phyloP scores from a whole-genome alignment of 2,797 vertebrate genomes.

The Gymnoscopelus braueri region DNA sequence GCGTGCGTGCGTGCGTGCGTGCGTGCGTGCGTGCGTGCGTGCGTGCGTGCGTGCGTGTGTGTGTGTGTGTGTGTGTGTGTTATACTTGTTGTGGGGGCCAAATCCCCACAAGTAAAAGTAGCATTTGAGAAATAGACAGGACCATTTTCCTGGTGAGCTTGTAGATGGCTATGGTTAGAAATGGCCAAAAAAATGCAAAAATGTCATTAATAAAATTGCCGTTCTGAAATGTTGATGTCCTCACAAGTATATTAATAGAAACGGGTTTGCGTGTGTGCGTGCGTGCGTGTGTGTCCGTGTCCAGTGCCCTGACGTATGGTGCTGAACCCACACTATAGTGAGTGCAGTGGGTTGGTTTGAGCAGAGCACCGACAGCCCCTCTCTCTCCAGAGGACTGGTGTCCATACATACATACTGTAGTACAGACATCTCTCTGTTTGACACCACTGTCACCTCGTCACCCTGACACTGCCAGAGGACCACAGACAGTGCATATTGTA shows the following conservation, averaged over 20 bases:
- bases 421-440: constrained; percentile 62
- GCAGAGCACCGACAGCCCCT: constrained; percentile 3
- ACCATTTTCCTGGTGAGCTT: not conserved
- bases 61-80: not conserved
- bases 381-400: constrained; percentile 34
- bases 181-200: too few relatives aligned
- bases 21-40: not conserved
- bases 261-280: too few relatives aligned
- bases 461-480: constrained; percentile 49
- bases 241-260: too few relatives aligned
- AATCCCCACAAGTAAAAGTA: too few relatives aligned
- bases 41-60: too few relatives aligned
- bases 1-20: not conserved
- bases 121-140: not conserved
- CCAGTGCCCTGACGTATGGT: constrained; percentile 4
- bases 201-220: too few relatives aligned
- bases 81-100: too few relatives aligned
- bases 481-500: constrained; percentile 38
- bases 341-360: constrained; percentile 38
- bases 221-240: too few relatives aligned
- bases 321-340: constrained; percentile 27
- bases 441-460: constrained; percentile 67
- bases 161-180: too few relatives aligned
- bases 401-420: constrained; percentile 20
- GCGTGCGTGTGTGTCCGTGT: not conserved